These are phyloP conservation scores for Pedetes capensis DNA, from an alignment of 2,113 vertebrate species.

Conservation along the genomic window DNA sequence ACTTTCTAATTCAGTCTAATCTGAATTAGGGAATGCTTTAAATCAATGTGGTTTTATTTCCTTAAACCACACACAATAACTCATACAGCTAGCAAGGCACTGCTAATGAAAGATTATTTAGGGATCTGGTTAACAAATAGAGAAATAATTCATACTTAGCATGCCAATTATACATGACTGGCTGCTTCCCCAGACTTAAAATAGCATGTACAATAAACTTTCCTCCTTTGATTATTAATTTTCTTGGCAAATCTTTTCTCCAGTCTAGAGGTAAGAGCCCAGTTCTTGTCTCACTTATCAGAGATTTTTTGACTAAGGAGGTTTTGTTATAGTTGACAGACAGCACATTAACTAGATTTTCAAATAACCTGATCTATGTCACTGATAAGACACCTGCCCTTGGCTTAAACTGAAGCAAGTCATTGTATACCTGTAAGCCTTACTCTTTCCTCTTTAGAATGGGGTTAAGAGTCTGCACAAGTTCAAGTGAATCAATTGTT, in stretches of 20 bases:
- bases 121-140: conserved; percentile 6
- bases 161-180: not conserved
- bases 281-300: not conserved
- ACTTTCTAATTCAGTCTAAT: not conserved
- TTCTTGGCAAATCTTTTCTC: conserved; percentile 13
- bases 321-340: not conserved
- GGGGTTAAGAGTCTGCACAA: not conserved
- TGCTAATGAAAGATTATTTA: conserved; percentile 39
- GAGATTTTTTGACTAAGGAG: not conserved
- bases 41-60: not conserved
- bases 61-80: not conserved
- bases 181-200: not conserved
- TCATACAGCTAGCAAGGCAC: not conserved
- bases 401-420: not conserved
- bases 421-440: not conserved
- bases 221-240: not conserved
- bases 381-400: not conserved
- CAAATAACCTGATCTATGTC: not conserved
- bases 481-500: conserved; percentile 44
- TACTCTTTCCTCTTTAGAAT: not conserved
- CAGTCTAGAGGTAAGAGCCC: not conserved
- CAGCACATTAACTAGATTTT: not conserved
- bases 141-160: conserved; percentile 29
- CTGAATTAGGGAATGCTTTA: conserved; percentile 42
- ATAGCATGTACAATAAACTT: not conserved